These are phyloP conservation scores for Pseudomyrmex dendroicus DNA, from an alignment of 1,140 invertebrate genomes.

Conservation along the genomic window DNA sequence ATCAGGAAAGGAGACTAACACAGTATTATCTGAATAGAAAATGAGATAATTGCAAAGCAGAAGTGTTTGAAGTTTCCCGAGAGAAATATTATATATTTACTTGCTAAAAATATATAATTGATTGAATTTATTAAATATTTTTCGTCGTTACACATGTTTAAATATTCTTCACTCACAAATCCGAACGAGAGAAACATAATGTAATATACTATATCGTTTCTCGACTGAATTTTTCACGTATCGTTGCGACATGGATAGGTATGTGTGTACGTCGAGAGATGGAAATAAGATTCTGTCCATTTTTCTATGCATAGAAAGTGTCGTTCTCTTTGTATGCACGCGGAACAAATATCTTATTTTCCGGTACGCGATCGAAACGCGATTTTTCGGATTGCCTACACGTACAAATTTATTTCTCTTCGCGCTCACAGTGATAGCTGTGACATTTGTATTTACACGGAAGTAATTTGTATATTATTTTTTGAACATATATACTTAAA, in stretches of 20 bases:
- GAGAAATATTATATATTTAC: too few species aligned
- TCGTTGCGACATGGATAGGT: constrained; percentile 38
- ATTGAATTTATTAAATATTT: too few species aligned
- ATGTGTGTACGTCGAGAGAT: constrained; percentile 58
- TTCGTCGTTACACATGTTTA: too few species aligned
- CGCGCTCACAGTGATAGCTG: not conserved
- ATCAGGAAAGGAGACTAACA: not conserved
- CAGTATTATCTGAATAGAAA: not conserved
- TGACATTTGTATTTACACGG: too few species aligned
- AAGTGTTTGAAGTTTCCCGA: not conserved
- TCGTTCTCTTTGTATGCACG: constrained; percentile 62
- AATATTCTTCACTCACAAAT: too few species aligned
- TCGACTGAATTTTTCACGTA: constrained; percentile 13
- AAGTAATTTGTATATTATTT: not conserved
- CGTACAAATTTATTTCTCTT: constrained; percentile 4
- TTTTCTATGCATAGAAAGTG: constrained; percentile 73
- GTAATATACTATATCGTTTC: not conserved
- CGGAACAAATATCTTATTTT: constrained; percentile 71
- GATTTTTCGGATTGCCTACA: constrained; percentile 28
- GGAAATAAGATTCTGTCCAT: constrained; percentile 69
- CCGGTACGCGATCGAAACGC: constrained; percentile 63
- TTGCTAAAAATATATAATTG: too few species aligned
- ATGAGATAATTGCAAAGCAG: not conserved
- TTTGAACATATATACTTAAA: not conserved
- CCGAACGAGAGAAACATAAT: too few species aligned